phyloP scores from a whole-genome alignment of 1,140 invertebrate genomes.

The Drosophila tsacasi region DNA sequence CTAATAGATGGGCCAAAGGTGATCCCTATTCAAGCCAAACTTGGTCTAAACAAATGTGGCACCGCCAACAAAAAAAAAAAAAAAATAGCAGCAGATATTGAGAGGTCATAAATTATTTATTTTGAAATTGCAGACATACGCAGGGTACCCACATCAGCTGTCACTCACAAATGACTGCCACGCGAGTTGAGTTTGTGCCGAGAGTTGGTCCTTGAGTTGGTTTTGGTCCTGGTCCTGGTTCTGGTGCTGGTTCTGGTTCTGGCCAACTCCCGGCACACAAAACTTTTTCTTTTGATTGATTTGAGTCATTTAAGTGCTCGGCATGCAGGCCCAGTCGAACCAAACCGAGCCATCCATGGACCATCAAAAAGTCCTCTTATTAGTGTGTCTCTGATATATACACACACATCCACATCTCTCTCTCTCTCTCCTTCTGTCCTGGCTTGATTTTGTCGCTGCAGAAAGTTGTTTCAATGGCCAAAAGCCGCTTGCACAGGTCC shows the following conservation, averaged over 20 bases:
- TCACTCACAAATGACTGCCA: conserved; percentile 39
- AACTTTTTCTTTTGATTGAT: conserved; percentile 50
- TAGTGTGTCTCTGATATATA: conserved; percentile 36
- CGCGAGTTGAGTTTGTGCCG: conserved; percentile 13
- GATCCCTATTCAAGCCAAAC: not conserved
- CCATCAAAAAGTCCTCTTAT: conserved; percentile 37
- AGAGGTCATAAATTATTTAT: conserved; percentile 46
- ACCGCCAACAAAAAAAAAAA: not conserved
- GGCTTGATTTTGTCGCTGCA: conserved; percentile 19
- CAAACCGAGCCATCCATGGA: not conserved
- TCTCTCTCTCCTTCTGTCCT: too few species aligned
- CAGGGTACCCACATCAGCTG: conserved; percentile 37
- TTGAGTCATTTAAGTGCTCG: conserved; percentile 43
- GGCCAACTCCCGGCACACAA: conserved; percentile 11
- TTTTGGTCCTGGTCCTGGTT: too few species aligned
- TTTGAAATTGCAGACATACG: conserved; percentile 31
- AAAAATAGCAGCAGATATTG: conserved; percentile 19
- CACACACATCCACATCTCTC: not conserved
- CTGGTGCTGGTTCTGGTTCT: too few species aligned
- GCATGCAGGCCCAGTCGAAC: not conserved
- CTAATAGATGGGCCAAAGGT: conserved; percentile 3
- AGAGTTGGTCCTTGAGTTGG: conserved; percentile 25
- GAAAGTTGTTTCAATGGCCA: conserved; percentile 30
- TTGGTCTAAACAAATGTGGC: conserved; percentile 35
- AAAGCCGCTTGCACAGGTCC: conserved; percentile 23